A percentile compares a stretch with the other conserved stretches of the same genome.
Conservation (phyloP, 2,888 invertebrate genomes). For the Scaptomyza flava region DNA sequence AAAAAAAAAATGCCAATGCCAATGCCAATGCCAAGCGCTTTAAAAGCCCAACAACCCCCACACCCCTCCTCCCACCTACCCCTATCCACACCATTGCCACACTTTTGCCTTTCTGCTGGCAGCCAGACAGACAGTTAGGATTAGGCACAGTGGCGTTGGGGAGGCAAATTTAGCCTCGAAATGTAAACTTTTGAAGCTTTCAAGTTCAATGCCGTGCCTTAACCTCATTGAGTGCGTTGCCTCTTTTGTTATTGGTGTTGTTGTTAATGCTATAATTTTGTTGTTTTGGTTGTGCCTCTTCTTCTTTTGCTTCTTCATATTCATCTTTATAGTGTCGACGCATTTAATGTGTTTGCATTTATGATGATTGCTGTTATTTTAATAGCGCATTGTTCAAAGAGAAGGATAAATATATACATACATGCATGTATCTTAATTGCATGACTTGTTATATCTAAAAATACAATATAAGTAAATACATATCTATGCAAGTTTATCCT, state of each 20-base stretch:
- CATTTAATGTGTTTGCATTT: conserved; percentile 55
- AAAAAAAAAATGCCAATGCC: conserved; percentile 52
- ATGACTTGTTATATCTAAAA: neutral
- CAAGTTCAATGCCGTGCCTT: conserved; percentile 73
- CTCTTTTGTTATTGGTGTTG: conserved; percentile 30
- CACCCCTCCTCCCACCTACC: neutral
- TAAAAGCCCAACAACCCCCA: conserved; percentile 9
- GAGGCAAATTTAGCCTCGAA: conserved; percentile 64
- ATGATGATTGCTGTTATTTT: conserved; percentile 25
- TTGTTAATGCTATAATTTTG: conserved; percentile 9
- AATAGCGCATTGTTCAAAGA: too few species aligned
- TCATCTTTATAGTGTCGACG: conserved; percentile 49
- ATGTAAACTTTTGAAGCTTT: conserved; percentile 62
- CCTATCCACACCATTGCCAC: neutral
- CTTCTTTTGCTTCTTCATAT: conserved; percentile 21
- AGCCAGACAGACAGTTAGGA: neutral
- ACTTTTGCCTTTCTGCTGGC: neutral
- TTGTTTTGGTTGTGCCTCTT: conserved; percentile 18
- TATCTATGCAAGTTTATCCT: conserved; percentile 15
- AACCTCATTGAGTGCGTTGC: conserved; percentile 69
- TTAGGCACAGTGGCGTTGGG: conserved; percentile 22
- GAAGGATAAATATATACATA: too few species aligned
- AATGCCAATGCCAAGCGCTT: conserved; percentile 18
- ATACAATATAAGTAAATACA: too few species aligned
- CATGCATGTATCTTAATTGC: too few species aligned